Evolutionary conservation across 2,113 vertebrate species (phyloP).

Genomic region (Onychostruthus taczanowskii): DNA sequence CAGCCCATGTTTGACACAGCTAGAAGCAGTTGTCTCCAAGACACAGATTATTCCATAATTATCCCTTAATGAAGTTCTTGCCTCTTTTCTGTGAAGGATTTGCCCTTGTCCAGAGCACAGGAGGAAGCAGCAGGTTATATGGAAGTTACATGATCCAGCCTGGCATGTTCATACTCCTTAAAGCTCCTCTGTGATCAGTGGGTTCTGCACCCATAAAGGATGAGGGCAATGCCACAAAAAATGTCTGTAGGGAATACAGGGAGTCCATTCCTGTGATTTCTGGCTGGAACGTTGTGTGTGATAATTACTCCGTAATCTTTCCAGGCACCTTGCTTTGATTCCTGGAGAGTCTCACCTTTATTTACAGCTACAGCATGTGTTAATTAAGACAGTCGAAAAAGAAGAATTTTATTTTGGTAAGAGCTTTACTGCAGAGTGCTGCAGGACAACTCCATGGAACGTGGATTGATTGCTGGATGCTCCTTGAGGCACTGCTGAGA

Average conservation of each 20-base stretch:
- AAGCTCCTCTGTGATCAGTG: not conserved
- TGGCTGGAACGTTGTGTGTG: not conserved
- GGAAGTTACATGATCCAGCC: not conserved
- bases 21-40: not conserved
- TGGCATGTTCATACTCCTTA: not conserved
- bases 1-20: not conserved
- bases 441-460: not conserved
- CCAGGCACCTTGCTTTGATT: not conserved
- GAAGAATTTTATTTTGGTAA: accelerated
- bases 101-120: not conserved
- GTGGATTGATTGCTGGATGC: accelerated
- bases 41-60: not conserved
- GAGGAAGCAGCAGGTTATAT: not conserved
- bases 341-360: not conserved
- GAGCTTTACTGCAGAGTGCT: not conserved
- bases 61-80: not conserved
- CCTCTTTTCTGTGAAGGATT: not conserved
- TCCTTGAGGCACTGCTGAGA: not conserved
- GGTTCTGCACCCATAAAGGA: not conserved
- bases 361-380: not conserved
- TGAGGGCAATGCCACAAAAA: not conserved
- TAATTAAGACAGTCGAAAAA: not conserved
- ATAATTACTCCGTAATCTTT: not conserved
- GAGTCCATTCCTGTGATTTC: not conserved
- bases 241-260: accelerated